Evolutionary conservation across 2,113 vertebrate genomes (phyloP), one percentile per base, ranked within the genome.

Genomic region (Chionis minor): DNA sequence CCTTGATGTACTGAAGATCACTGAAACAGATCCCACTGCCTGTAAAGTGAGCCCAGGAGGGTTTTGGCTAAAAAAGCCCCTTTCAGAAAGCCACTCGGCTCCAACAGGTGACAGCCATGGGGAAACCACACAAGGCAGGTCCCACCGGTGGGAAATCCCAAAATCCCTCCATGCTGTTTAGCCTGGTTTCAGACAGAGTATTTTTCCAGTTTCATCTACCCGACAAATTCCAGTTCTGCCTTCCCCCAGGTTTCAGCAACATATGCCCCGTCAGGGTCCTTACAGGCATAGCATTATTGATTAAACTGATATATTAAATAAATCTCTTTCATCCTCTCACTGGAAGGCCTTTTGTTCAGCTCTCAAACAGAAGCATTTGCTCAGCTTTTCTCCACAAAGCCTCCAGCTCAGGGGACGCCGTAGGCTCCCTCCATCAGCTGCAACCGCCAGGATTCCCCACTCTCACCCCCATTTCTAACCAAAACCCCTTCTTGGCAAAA

Each of bases 361-460:
- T 81, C 45, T 70, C 51, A 66, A 33, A 30, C 6, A 67, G 47
- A 55, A 85, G 30, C 3, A 3, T 33, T 92, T 38, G 6, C 35
- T 35, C 59, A 81, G 2, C 5, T 78, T 75, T 42, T 10, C 47
- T 55, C 52, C 44, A 74, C 38, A 91, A 89, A 66, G 2, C 49
- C 63, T 51, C 22, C 35, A 38, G n/a, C 0, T 0, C 33, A 63
- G 26, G 9, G 19, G 18, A 33, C 14, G 12, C 56, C 3, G 0
- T 17, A n/a, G 42, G 12, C 10, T 87, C 30, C 45, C 44, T 38
- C 42, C 59, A 35, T n/a, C 83, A 73, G 7, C n/a, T 20, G 30
- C 0, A 0, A 6, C 38, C 0, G 0, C 20, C 0, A 0, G 22
- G 8, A 65, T 15, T 70, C 15, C 66, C 30, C 14, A 6, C 8